These are phyloP conservation scores for Eudasyphora cyanicolor DNA, from an alignment of 2,888 invertebrate genomes.

Conservation along the genomic window DNA sequence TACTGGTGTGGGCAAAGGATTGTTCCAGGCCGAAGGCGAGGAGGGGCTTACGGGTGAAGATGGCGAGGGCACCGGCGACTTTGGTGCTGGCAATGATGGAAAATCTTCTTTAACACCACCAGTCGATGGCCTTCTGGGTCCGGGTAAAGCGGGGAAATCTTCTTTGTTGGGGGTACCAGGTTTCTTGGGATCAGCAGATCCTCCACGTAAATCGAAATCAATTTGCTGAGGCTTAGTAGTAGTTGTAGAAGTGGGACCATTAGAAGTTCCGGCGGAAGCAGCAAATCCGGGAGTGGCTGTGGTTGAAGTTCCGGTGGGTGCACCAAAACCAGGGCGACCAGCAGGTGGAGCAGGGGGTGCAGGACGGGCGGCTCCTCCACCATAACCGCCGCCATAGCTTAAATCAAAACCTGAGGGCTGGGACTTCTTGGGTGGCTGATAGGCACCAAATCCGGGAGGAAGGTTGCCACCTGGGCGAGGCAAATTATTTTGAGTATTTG, in stretches of 20 bases:
- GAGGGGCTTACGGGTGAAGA: constrained; percentile 53
- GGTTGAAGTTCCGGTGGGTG: constrained; percentile 69
- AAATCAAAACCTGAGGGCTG: constrained; percentile 77
- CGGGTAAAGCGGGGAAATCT: constrained; percentile 67
- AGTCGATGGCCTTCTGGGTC: constrained; percentile 67
- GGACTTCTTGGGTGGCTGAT: constrained; percentile 73
- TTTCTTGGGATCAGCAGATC: constrained; percentile 38
- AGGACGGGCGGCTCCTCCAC: constrained; percentile 54
- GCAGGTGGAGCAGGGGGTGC: constrained; percentile 38
- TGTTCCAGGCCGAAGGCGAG: constrained; percentile 58
- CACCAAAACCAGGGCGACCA: constrained; percentile 70
- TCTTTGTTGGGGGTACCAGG: constrained; percentile 61
- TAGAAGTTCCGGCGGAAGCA: neutral
- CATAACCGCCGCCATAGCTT: constrained; percentile 73
- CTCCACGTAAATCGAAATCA: constrained; percentile 70
- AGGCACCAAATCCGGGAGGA: constrained; percentile 72
- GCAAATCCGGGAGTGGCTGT: neutral
- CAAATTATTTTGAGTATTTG: constrained; percentile 8
- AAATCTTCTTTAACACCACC: constrained; percentile 73
- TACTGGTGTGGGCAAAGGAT: constrained; percentile 48
- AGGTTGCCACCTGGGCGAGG: constrained; percentile 65
- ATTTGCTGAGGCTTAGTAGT: constrained; percentile 65
- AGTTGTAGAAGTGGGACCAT: constrained; percentile 69
- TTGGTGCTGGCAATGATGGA: constrained; percentile 73
- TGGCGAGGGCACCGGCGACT: constrained; percentile 62